Conservation (phyloP, 2,888 invertebrate species). For the Temnothorax unifasciatus region DNA sequence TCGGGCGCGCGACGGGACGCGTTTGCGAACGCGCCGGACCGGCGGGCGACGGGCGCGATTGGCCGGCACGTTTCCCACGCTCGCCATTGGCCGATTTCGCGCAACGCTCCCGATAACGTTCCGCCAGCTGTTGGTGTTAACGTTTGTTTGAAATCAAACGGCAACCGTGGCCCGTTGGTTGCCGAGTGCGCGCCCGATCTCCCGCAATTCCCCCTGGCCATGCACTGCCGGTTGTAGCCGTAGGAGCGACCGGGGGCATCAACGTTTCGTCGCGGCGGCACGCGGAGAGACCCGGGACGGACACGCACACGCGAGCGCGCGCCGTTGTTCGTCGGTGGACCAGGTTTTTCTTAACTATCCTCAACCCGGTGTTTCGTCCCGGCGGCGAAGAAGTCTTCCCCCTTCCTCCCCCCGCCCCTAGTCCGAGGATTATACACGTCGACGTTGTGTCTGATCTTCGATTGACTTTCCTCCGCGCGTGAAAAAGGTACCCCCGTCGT, state of each 20-base stretch:
- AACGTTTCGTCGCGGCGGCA: constrained; percentile 48
- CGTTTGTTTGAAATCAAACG: constrained; percentile 83
- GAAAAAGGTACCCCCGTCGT: background rate
- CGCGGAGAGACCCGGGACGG: constrained; percentile 53
- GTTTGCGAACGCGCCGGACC: constrained; percentile 12
- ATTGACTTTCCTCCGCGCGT: background rate
- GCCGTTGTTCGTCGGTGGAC: constrained; percentile 48
- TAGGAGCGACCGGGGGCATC: constrained; percentile 44
- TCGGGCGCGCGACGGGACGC: background rate
- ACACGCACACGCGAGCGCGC: background rate
- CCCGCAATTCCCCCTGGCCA: constrained; percentile 67
- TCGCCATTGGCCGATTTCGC: constrained; percentile 74
- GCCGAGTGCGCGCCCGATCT: constrained; percentile 73
- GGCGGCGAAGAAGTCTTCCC: background rate
- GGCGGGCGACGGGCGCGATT: background rate
- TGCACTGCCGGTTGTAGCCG: constrained; percentile 71
- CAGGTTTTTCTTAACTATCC: background rate
- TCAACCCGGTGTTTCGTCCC: background rate
- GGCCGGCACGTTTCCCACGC: constrained; percentile 34
- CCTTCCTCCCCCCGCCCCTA: no score
- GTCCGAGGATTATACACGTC: background rate
- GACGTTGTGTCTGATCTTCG: background rate
- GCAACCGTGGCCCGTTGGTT: constrained; percentile 79
- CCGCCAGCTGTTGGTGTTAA: constrained; percentile 81
- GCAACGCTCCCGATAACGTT: constrained; percentile 79